Base-by-base conservation (phyloP, 2,113 vertebrate genomes). In the Etheostoma spectabile region DNA sequence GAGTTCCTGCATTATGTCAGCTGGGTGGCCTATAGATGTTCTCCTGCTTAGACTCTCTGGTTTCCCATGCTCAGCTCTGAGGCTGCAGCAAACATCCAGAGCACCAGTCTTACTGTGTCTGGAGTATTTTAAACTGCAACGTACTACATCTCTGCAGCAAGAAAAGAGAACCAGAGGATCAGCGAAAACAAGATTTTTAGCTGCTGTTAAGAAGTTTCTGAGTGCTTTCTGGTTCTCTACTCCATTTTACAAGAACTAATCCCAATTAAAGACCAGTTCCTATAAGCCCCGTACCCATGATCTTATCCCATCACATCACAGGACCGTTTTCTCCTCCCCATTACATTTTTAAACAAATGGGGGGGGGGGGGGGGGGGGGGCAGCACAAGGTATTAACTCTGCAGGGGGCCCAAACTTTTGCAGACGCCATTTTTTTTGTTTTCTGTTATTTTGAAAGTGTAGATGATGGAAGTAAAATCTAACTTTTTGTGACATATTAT, bases 21-120 rank as follows among this genome's bases (percentile, higher is more conserved):
- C 82, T 66, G 57, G 82, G 77, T 61, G 66, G 80, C 52, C 77
- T 85, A 86, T 89, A 81, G 85, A 42, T 87, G 68, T 70, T 81
- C 67, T 3, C 5, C 46, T n/a, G 4, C 33, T 30, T 21, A 27
- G 16, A 12, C 62, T 3, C 46, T 24, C 21, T 65, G 68, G 53
- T 63, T 57, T 6, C 14, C 56, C 7, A 14, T 1, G 38, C 33
- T 59, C 27, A 21, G 14, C 8, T 16, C 19, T 30, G 15, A 45
- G 15, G 5, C 10, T 8, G 33, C 33, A 51, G n/a, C 66, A 6
- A 11, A 69, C 57, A 10, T 16, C 11, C 56, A 35, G 3, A 49
- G n/a, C 11, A 19, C 10, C 24, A 7, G 1, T 27, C 38, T 27
- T 11, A 24, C 18, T 66, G 2, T 67, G 46, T 13, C 16, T 30